Conservation (phyloP, 1,140 invertebrate genomes). For the Caenorhabditis briggsae region DNA sequence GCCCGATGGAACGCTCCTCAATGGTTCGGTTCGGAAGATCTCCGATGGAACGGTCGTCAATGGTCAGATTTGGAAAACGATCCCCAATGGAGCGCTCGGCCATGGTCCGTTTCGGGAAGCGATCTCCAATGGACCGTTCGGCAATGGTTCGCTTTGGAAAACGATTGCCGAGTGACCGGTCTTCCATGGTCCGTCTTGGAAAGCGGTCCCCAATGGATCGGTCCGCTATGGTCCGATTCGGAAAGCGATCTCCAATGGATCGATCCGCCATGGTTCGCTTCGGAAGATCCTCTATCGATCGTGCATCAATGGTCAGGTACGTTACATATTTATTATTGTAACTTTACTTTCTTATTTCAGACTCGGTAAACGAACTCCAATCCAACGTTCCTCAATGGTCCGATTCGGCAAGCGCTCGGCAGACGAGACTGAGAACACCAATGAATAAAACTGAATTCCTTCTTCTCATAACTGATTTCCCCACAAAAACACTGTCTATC, state of each 20-base stretch:
- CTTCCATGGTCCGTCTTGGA: conserved; percentile 60
- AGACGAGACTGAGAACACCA: not conserved
- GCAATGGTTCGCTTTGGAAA: conserved; percentile 64
- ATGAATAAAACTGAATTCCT: not conserved
- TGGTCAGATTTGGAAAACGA: conserved; percentile 68
- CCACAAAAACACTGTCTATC: conserved; percentile 30
- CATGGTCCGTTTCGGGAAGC: conserved; percentile 63
- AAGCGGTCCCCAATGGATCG: conserved; percentile 40
- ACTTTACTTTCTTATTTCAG: conserved; percentile 1
- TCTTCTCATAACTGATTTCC: not conserved
- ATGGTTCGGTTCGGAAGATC: conserved; percentile 67
- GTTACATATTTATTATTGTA: not conserved
- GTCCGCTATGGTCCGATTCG: conserved; percentile 60
- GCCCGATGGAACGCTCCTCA: conserved; percentile 69
- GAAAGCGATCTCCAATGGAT: conserved; percentile 63
- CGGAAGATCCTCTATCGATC: conserved; percentile 65
- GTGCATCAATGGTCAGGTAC: conserved; percentile 66
- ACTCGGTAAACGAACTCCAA: conserved; percentile 62
- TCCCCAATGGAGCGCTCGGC: conserved; percentile 63
- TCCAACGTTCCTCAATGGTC: conserved; percentile 58
- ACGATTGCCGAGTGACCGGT: not conserved
- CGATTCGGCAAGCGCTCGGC: conserved; percentile 44
- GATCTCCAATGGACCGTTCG: conserved; percentile 63
- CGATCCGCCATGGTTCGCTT: conserved; percentile 60
- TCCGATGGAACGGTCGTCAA: conserved; percentile 68